Evolutionary conservation across 2,888 invertebrate species (phyloP), one percentile per base, ranked within the genome.

Genomic region (Coleophora deauratella): DNA sequence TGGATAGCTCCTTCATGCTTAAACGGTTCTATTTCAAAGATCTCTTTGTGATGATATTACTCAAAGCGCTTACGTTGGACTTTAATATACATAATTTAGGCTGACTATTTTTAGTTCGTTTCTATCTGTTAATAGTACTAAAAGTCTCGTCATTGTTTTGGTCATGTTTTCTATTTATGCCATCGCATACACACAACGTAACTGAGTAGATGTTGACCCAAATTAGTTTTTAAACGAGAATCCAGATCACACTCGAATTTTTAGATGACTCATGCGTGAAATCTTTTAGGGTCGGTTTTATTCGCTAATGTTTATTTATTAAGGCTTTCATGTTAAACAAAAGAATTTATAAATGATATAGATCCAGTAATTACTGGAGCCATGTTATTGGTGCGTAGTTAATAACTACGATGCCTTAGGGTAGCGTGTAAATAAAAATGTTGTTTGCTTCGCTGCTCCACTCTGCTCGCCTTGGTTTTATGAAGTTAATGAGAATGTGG

Each of bases 1-100:
- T 80, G 69, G 73, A 81, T 81, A 78, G 75, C 71, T 64, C 61
- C 70, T 77, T 72, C 72, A 77, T 73, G 74, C 59, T 58, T 68
- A 62, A 74, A 71, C 68, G 71, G 70, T 67, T 73, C 62, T 62
- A 63, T 74, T 75, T 69, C 65, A 66, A 74, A 73, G 61, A 63
- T 60, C 57, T 56, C 57, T 60, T 59, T 62, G 52, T 66, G 60
- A 66, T 68, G 64, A 64, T 62, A 66, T 72, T 68, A 68, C 62
- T 60, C 51, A 52, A 52, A 52, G 59, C 50, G 45, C 42, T 63
- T 58, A 59, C 54, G 53, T 57, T 56, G 50, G 47, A 52, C 49
- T 35, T 28, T 37, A 27, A 41, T 38, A 35, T 44, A 40, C 33
- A n/a, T 44, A 43, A 51, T 47, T 49, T 47, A 44, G 47, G 45